These are phyloP conservation scores for Epinephelus awoara DNA, from an alignment of 2,797 vertebrate species.

Conservation along the genomic window DNA sequence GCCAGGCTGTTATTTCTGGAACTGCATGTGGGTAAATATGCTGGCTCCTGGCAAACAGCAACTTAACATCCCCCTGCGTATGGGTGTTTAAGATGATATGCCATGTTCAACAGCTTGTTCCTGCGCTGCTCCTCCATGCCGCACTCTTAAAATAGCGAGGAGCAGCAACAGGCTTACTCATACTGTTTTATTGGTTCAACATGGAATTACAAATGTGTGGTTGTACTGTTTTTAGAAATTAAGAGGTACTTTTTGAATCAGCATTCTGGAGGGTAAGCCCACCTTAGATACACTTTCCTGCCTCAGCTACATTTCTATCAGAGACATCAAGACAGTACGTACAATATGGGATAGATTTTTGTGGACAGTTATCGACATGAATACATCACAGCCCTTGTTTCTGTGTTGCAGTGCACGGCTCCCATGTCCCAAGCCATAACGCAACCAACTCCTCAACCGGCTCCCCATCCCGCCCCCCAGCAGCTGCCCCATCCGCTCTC, in stretches of 20 bases:
- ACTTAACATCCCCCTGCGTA: conserved; percentile 62
- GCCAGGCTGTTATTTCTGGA: conserved; percentile 76
- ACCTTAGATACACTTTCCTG: not conserved
- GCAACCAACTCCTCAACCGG: conserved; percentile 63
- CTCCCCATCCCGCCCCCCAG: conserved; percentile 43
- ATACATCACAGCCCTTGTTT: conserved; percentile 1
- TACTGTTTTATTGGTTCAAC: conserved; percentile 37
- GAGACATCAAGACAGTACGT: not conserved
- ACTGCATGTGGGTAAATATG: conserved; percentile 72
- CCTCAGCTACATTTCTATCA: not conserved
- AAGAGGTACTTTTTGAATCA: not conserved
- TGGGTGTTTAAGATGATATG: conserved; percentile 68
- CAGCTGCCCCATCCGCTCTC: conserved; percentile 39
- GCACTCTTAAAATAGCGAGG: conserved; percentile 60
- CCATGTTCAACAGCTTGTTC: conserved; percentile 72
- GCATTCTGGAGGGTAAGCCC: not conserved
- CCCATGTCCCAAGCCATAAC: conserved; percentile 40
- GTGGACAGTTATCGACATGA: not conserved
- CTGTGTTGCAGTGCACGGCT: conserved; percentile 70
- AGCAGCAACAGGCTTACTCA: conserved; percentile 66
- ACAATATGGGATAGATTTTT: not conserved
- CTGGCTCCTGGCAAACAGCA: conserved; percentile 71
- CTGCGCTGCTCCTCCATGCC: conserved; percentile 53
- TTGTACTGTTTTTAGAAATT: conserved; percentile 26
- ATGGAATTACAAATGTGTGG: conserved; percentile 8